Evolutionary conservation across 2,797 vertebrate species (phyloP), one percentile per base, ranked within the genome.

Genomic region (Onychomys torridus): DNA sequence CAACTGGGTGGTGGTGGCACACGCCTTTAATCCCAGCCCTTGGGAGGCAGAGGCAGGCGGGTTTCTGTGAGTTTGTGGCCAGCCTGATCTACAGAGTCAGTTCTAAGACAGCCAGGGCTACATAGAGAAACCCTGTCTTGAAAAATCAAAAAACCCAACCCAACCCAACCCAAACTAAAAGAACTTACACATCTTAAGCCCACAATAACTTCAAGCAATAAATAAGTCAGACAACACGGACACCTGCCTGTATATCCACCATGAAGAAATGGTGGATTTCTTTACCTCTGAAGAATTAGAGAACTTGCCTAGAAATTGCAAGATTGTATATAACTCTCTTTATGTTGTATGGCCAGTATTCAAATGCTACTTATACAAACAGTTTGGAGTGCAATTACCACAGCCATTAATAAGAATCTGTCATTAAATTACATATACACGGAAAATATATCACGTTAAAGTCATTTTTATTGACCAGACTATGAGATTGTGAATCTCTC

Each of bases 271-370:
- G 89, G 52, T 16, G 25, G 23, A 65, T 82, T 71, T 92, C 55
- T 57, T 92, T 82, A 82, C 16, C 46, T 88, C 55, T 94, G 40
- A 59, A 14, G 90, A 90, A 75, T 46, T 25, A 78, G 32, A 86
- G 57, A 92, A 59, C 77, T 86, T 95, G 40, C 55, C 65, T 96
- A 49, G 43, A 90, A 97, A 96, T 94, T 65, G 46, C 37, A 84
- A 89, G n/a, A 27, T 61, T 93, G 40, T 3, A 73, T 29, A 29
- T 49, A 25, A 59, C 14, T 87, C 19, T 87, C 5, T 81, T 78
- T 75, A 63, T 88, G 61, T 10, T 19, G 83, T 25, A 43, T 13
- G 19, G 73, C 16, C 78, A 94, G 40, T 65, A 93, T 27, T 85
- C 63, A 94, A 90, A 86, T 88, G 65, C 9, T 46, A n/a, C 75